Percentiles rank a stretch among this genome's conserved stretches.
Evolutionary conservation across 1,140 invertebrate genomes (phyloP).

Genomic region (Samia ricini): DNA sequence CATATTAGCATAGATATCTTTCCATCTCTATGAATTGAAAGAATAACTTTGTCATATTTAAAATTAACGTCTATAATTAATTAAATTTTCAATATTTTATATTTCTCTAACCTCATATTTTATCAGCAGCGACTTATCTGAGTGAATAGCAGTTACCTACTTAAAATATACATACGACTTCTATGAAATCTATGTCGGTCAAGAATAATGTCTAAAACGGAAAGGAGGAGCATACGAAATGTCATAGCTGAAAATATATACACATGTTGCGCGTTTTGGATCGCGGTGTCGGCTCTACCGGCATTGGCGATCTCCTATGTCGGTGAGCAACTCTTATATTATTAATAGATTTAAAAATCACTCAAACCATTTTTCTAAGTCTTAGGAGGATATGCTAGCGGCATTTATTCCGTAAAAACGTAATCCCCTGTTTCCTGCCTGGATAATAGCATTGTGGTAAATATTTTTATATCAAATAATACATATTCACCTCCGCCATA

Average conservation of each 20-base stretch:
- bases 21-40: too few species aligned
- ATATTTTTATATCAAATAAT: too few species aligned
- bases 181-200: neutral
- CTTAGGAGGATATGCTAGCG: too few species aligned
- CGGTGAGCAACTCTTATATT: conserved; percentile 36
- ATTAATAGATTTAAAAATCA: neutral
- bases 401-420: too few species aligned
- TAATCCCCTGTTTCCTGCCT: too few species aligned
- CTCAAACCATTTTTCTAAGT: too few species aligned
- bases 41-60: neutral
- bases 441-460: too few species aligned
- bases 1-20: too few species aligned
- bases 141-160: neutral
- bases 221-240: conserved; percentile 30
- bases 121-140: neutral
- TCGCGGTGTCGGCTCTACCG: conserved; percentile 55
- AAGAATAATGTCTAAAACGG: conserved; percentile 20
- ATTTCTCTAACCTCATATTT: neutral
- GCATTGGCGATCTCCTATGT: conserved; percentile 61
- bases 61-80: neutral
- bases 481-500: too few species aligned
- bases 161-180: neutral
- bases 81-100: neutral
- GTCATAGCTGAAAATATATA: conserved; percentile 48
- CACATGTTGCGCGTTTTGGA: conserved; percentile 65